A percentile compares a stretch with the other conserved stretches of the same genome.
phyloP scores from a whole-genome alignment of 2,888 invertebrate species.

The Plagiodera versicolora region DNA sequence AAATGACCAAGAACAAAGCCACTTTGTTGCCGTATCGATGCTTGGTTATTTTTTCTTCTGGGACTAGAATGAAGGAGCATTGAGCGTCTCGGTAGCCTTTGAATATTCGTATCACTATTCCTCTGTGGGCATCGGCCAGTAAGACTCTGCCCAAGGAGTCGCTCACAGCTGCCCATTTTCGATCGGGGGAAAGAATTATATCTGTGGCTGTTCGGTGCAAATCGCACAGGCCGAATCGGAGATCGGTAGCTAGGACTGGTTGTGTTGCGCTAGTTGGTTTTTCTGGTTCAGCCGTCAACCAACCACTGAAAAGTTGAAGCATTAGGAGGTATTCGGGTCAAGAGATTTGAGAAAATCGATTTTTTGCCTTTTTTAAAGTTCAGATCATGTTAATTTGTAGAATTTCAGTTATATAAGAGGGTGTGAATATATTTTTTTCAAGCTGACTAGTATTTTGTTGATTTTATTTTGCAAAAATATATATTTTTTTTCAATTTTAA shows the following conservation, averaged over 20 bases:
- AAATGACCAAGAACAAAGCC: constrained; percentile 86
- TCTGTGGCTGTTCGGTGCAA: constrained; percentile 71
- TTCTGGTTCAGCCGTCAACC: constrained; percentile 60
- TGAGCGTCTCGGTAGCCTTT: constrained; percentile 97
- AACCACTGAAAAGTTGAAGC: constrained; percentile 49
- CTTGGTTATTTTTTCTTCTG: constrained; percentile 60
- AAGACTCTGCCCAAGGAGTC: constrained; percentile 89
- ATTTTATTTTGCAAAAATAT: no score
- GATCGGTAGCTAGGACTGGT: constrained; percentile 72
- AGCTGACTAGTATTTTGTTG: no score
- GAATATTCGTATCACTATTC: constrained; percentile 82
- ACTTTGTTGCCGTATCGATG: constrained; percentile 53
- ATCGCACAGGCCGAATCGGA: constrained; percentile 83
- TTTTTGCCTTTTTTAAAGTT: no score
- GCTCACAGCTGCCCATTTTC: constrained; percentile 75
- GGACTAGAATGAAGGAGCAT: constrained; percentile 88
- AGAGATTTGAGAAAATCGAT: no score
- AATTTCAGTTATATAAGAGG: no score
- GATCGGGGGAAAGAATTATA: constrained; percentile 80
- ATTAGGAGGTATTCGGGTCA: no score
- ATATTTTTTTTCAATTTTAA: no score
- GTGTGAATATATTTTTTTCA: no score
- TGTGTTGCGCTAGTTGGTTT: no score
- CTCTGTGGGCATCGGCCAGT: constrained; percentile 79
- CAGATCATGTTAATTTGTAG: no score